phyloP scores from a whole-genome alignment of 2,797 vertebrate species.

The Alcedo atthis region DNA sequence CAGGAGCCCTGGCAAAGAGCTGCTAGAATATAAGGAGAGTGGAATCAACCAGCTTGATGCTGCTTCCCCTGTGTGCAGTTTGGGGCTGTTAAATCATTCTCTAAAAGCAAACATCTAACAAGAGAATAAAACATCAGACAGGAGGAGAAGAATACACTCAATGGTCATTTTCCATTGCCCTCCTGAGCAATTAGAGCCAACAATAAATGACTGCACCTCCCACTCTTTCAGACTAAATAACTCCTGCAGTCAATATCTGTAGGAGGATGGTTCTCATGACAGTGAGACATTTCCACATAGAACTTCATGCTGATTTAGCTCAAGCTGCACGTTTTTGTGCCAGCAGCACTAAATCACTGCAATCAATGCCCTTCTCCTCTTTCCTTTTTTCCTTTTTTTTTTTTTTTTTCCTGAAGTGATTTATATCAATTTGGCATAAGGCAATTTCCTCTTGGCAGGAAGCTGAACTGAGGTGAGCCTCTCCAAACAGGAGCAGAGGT shows the following conservation, averaged over 20 bases:
- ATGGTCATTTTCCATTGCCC: slow-evolving; percentile 33
- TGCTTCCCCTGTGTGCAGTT: background rate
- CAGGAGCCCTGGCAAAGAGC: background rate
- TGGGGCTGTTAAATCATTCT: slow-evolving; percentile 26
- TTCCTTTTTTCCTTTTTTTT: background rate
- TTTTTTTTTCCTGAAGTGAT: background rate
- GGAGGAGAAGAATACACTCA: slow-evolving; percentile 29
- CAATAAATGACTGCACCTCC: slow-evolving; percentile 23
- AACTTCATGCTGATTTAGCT: slow-evolving; percentile 30
- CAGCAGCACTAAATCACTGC: slow-evolving; percentile 43
- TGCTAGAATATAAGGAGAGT: background rate
- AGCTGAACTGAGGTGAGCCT: background rate
- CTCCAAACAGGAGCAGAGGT: background rate
- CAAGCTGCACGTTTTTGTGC: background rate
- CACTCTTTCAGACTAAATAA: slow-evolving; percentile 52
- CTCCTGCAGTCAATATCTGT: background rate
- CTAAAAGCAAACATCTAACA: slow-evolving; percentile 37
- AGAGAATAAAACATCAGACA: background rate
- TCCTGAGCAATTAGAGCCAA: slow-evolving; percentile 44
- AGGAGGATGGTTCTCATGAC: slow-evolving; percentile 33
- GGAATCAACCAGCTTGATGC: slow-evolving; percentile 10
- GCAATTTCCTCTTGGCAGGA: slow-evolving; percentile 28
- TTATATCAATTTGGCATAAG: background rate
- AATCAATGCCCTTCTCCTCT: background rate
- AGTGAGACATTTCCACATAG: slow-evolving; percentile 37